Conservation (phyloP, 2,888 invertebrate genomes). For the Netelia virgata region DNA sequence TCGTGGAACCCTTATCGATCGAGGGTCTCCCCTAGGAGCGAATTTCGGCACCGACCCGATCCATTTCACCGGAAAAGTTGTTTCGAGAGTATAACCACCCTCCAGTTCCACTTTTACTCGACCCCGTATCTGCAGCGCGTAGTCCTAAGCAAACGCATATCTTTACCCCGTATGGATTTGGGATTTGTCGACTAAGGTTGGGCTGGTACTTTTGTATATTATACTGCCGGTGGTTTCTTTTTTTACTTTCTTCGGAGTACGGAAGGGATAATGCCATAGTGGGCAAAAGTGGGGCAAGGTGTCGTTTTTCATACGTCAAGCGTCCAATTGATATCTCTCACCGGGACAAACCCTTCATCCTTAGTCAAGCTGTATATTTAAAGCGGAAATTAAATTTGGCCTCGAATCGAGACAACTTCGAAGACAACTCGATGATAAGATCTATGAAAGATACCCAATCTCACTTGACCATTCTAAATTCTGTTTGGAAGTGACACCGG, state of each 20-base stretch:
- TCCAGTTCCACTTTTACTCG: background rate
- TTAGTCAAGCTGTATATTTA: background rate
- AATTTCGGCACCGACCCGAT: slow-evolving; percentile 7
- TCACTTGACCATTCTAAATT: slow-evolving; percentile 21
- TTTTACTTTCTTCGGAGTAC: background rate
- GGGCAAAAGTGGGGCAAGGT: background rate
- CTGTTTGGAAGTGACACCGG: background rate
- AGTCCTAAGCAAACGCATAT: slow-evolving; percentile 41
- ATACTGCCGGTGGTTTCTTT: background rate
- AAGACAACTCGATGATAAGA: background rate
- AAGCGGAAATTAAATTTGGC: slow-evolving; percentile 16
- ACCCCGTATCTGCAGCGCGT: background rate
- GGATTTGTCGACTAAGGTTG: slow-evolving; percentile 3
- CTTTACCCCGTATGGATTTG: slow-evolving; percentile 22
- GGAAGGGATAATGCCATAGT: background rate
- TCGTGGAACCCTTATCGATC: slow-evolving; percentile 14
- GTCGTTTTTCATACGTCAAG: background rate
- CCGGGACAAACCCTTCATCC: background rate
- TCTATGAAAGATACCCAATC: slow-evolving; percentile 1
- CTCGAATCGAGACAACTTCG: background rate
- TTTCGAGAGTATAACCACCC: background rate
- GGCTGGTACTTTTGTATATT: background rate
- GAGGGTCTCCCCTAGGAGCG: slow-evolving; percentile 8
- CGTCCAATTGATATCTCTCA: background rate
- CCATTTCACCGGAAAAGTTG: background rate